Evolutionary conservation across 2,888 invertebrate species (phyloP), one percentile per base, ranked within the genome.

Genomic region (Protonemura montana): DNA sequence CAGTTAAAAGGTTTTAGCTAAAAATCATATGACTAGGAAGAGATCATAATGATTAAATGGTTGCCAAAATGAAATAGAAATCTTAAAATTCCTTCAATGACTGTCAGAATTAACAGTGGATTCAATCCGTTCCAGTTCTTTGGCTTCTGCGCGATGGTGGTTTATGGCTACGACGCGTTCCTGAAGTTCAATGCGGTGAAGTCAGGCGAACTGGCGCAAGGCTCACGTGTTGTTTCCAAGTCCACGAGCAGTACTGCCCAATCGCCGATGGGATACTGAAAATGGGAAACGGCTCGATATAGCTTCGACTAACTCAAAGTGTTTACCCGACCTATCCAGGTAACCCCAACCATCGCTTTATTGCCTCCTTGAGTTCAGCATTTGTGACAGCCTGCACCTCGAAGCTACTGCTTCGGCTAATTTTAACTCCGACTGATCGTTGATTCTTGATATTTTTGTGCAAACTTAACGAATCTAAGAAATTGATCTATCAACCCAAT

Each of bases 141-240:
- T 91, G 97, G 97, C 27, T 97, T 96, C 92, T 94, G 94, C 89
- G 95, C 95, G 26, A 97, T 96, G 95, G 91, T 95, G 29, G 94
- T 94, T 42, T 98, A 97, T 92, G 96, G 94, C 0, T 93, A 93
- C 88, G 98, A 98, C 91, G 95, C 96, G 76, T 97, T 94, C 91
- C 90, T 97, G 76, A 98, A 98, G 91, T 97, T 94, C 91, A 93
- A 92, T 88, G 95, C 93, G 0, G 93, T 94, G 91, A 89, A 90
- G 87, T 88, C 92, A 77, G 97, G 96, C 28, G 94, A 94, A 85
- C 92, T 96, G 87, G 95, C 96, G 88, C 96, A 96, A 92, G 96
- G 96, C 88, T 92, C 95, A 87, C 92, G 94, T 86, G 93, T 94
- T 42, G 93, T 94, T 78, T 93, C 93, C 89, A 94, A 94, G 90